These are phyloP conservation scores for Leptinotarsa undecemlineata DNA, from an alignment of 1,140 invertebrate genomes.

Conservation along the genomic window DNA sequence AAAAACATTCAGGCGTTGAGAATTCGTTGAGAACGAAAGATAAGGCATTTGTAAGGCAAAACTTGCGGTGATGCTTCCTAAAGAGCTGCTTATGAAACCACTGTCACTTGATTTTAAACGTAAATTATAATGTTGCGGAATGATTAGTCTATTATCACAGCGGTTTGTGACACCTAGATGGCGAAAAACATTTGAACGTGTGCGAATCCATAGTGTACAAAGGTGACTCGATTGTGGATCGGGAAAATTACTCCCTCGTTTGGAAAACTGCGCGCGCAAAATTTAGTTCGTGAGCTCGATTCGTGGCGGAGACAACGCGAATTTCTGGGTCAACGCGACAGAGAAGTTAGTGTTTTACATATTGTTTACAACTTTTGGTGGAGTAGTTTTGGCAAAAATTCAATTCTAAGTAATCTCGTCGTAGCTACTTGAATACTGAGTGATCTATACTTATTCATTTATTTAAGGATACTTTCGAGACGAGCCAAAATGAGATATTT, in stretches of 20 bases:
- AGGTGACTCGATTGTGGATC: slow-evolving; percentile 21
- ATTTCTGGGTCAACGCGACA: slow-evolving; percentile 2
- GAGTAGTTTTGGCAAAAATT: not conserved
- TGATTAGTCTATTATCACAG: slow-evolving; percentile 15
- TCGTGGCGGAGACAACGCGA: not conserved
- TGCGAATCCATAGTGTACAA: slow-evolving; percentile 21
- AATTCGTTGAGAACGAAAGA: slow-evolving; percentile 22
- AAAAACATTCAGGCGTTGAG: slow-evolving; percentile 17
- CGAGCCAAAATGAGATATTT: too few species aligned
- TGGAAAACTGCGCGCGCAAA: slow-evolving; percentile 14
- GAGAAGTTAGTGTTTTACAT: not conserved
- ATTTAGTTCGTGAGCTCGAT: slow-evolving; percentile 15
- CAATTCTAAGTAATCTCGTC: not conserved
- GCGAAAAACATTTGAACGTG: slow-evolving; percentile 23
- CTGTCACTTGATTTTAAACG: slow-evolving; percentile 10
- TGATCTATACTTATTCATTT: too few species aligned
- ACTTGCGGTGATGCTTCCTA: slow-evolving; percentile 10
- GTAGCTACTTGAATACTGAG: too few species aligned
- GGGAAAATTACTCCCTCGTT: slow-evolving; percentile 24
- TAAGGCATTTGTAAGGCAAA: slow-evolving; percentile 27
- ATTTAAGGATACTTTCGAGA: too few species aligned
- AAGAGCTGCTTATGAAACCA: not conserved
- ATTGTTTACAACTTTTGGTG: too few species aligned
- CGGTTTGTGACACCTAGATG: not conserved
- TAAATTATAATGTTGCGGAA: not conserved